Evolutionary conservation across 2,888 invertebrate genomes (phyloP).

Genomic region (Eulithis prunata): DNA sequence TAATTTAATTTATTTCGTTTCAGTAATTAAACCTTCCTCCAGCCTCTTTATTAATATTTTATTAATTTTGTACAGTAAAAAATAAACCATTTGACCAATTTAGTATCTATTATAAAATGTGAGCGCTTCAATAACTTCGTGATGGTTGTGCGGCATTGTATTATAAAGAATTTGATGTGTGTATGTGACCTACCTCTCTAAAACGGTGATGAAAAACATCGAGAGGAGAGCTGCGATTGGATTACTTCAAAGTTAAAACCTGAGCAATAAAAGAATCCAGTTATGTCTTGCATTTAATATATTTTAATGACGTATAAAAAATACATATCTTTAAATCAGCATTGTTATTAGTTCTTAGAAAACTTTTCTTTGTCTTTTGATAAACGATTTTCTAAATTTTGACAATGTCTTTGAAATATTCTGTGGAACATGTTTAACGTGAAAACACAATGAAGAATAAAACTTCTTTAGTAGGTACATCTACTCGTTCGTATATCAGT

Average conservation of each 20-base stretch:
- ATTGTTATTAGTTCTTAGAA: constrained; percentile 2
- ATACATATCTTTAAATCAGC: neutral
- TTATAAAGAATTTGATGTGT: no score
- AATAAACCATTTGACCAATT: neutral
- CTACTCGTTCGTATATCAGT: no score
- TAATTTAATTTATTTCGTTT: constrained; percentile 13
- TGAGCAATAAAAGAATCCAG: no score
- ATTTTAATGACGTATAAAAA: no score
- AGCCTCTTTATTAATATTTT: constrained; percentile 26
- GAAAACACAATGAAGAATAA: constrained; percentile 4
- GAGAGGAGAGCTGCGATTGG: no score
- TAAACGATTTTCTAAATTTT: constrained; percentile 10
- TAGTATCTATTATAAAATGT: no score
- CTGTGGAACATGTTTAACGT: neutral
- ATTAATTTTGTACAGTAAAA: constrained; percentile 25
- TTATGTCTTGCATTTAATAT: no score
- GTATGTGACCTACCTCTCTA: no score
- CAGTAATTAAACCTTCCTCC: constrained; percentile 16
- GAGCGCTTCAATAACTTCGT: no score
- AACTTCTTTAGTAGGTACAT: neutral
- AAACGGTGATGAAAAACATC: no score
- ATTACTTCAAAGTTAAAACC: no score
- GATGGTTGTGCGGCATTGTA: no score
- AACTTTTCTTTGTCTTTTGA: constrained; percentile 18
- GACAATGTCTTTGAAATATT: constrained; percentile 13